Percentiles rank a stretch among this genome's conserved stretches.
phyloP scores from a whole-genome alignment of 2,113 vertebrate species.

The Brienomyrus brachyistius region DNA sequence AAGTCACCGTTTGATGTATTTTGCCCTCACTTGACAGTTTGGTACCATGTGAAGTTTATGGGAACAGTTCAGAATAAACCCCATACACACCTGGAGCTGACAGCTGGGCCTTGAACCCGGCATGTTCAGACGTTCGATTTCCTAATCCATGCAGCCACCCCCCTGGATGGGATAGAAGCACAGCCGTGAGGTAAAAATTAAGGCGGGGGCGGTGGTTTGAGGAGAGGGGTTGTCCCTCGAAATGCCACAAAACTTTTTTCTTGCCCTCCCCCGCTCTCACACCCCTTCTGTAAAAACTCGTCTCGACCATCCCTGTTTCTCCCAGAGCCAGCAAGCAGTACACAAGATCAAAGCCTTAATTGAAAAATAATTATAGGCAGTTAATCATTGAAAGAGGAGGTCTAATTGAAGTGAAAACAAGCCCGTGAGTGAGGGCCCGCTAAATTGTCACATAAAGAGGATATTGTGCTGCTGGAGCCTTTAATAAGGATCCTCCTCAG shows the following conservation, averaged over 20 bases:
- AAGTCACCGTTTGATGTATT: background rate
- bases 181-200: background rate
- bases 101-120: background rate
- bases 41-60: background rate
- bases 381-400: slow-evolving; percentile 97
- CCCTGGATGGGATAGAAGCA: background rate
- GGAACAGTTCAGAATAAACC: background rate
- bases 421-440: slow-evolving; percentile 80
- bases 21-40: background rate
- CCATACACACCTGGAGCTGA: background rate
- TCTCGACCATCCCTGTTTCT: slow-evolving; percentile 52
- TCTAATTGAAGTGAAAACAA: slow-evolving; percentile 97
- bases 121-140: background rate
- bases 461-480: slow-evolving; percentile 93
- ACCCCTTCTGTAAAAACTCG: slow-evolving; percentile 57
- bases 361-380: slow-evolving; percentile 99
- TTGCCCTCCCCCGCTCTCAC: slow-evolving; percentile 18
- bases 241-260: background rate
- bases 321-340: slow-evolving; percentile 65
- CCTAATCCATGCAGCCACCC: background rate
- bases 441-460: slow-evolving; percentile 89
- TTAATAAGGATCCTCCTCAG: slow-evolving; percentile 91
- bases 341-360: slow-evolving; percentile 97
- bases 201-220: background rate
- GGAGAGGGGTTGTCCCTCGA: background rate